Evolutionary conservation across 2,797 vertebrate species (phyloP).

Genomic region (Hephaestus fuliginosus): DNA sequence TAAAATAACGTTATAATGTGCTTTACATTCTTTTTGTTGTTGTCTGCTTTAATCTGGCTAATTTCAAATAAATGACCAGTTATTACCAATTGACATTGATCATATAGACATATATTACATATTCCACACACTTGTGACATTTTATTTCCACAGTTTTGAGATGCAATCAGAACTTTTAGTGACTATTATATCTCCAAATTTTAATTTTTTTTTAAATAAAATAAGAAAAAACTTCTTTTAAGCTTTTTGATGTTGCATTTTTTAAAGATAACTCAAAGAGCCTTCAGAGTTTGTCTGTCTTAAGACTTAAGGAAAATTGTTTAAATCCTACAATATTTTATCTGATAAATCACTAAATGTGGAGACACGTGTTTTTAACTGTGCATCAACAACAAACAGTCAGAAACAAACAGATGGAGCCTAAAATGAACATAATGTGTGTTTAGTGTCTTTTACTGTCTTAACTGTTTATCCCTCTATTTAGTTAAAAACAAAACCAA

Average conservation of each 20-base stretch:
- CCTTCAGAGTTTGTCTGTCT: neutral
- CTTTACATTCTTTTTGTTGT: slow-evolving; percentile 7
- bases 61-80: neutral
- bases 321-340: neutral
- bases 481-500: slow-evolving; percentile 8
- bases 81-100: neutral
- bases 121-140: neutral
- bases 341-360: neutral
- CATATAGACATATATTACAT: neutral
- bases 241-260: neutral
- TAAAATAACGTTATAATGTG: neutral
- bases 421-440: neutral
- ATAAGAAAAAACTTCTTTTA: neutral
- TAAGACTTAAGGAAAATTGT: neutral
- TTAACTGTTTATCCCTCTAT: neutral
- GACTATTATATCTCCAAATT: neutral
- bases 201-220: neutral
- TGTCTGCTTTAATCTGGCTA: neutral
- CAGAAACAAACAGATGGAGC: neutral
- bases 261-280: neutral
- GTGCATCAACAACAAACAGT: no score
- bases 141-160: neutral
- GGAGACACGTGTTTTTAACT: neutral
- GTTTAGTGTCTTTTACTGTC: neutral
- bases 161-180: neutral